Conservation (phyloP, 1,140 invertebrate genomes). For the Aleiodes sp. region DNA sequence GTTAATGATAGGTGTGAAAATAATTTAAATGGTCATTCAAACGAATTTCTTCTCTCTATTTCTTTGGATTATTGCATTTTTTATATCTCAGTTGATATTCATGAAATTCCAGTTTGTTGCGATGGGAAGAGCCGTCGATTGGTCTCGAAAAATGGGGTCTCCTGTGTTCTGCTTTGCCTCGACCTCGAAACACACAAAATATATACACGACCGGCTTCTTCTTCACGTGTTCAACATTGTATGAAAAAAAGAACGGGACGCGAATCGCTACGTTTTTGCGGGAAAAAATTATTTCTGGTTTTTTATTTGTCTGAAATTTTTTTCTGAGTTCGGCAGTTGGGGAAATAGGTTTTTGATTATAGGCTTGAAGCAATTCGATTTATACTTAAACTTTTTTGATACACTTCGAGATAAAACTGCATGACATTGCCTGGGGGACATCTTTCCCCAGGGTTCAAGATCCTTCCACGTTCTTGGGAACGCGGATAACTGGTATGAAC, state of each 20-base stretch:
- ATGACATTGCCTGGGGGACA: not conserved
- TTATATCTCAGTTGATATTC: not conserved
- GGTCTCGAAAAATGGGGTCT: slow-evolving; percentile 29
- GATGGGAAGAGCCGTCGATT: slow-evolving; percentile 9
- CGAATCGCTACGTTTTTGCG: not conserved
- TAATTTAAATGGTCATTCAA: not conserved
- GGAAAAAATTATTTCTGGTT: not conserved
- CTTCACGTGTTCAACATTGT: not conserved
- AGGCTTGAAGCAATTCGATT: not conserved
- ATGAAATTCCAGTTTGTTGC: not conserved
- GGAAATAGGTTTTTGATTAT: not conserved
- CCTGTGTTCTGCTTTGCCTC: slow-evolving; percentile 5
- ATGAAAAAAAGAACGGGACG: not conserved
- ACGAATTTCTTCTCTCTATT: not conserved
- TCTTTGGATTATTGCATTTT: no score
- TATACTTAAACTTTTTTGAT: not conserved
- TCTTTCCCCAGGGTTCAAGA: slow-evolving; percentile 16
- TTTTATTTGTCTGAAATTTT: not conserved
- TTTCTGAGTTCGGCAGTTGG: no score
- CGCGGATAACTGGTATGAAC: not conserved
- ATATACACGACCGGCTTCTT: not conserved
- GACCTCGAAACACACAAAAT: slow-evolving; percentile 38
- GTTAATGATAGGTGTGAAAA: no score
- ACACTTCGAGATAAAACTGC: not conserved
- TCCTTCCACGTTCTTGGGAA: slow-evolving; percentile 11